Percentiles rank a stretch among this genome's conserved stretches.
Evolutionary conservation across 2,888 invertebrate genomes (phyloP).

Genomic region (Chaitophorus viminalis): DNA sequence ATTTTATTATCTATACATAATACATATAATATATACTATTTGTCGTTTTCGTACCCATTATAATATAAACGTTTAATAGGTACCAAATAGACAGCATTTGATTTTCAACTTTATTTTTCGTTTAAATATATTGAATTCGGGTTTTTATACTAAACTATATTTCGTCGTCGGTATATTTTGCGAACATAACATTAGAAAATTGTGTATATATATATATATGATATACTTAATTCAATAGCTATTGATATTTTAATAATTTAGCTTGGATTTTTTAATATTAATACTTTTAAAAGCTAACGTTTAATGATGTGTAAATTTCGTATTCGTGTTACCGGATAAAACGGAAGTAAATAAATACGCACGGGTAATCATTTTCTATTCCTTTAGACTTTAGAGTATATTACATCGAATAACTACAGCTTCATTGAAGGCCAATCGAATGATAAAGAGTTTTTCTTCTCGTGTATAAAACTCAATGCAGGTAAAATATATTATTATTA

Average conservation of each 20-base stretch:
- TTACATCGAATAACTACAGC: conserved; percentile 9
- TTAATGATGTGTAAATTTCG: not conserved
- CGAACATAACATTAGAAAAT: too few species aligned
- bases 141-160: too few species aligned
- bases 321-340: conserved; percentile 4
- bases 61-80: too few species aligned
- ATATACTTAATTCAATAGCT: not conserved
- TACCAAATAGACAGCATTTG: too few species aligned
- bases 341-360: not conserved
- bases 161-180: too few species aligned
- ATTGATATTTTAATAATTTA: not conserved
- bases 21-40: too few species aligned
- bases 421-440: conserved; percentile 26
- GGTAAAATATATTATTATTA: not conserved
- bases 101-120: too few species aligned
- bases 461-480: not conserved
- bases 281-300: not conserved
- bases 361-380: conserved; percentile 11
- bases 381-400: conserved; percentile 13
- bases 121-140: not conserved
- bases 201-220: not conserved
- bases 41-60: too few species aligned
- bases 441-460: conserved; percentile 31
- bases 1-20: too few species aligned
- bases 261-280: not conserved